Evolutionary conservation across 2,888 invertebrate genomes (phyloP).

Genomic region (Lagria hirta): DNA sequence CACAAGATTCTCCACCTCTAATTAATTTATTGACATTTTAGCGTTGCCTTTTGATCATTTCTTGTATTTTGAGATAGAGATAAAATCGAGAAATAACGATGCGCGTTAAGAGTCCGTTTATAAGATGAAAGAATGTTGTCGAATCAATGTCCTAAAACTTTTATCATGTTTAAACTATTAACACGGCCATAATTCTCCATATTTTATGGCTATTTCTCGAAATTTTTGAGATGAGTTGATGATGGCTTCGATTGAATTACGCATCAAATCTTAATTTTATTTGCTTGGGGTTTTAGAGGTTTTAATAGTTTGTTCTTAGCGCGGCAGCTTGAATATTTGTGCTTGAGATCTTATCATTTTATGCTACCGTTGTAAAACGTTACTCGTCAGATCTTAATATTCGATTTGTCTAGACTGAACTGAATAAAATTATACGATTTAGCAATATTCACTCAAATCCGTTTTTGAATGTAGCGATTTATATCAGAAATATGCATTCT

Average conservation of each 20-base stretch:
- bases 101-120: constrained; percentile 20
- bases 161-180: constrained; percentile 26
- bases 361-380: constrained; percentile 11
- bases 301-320: constrained; percentile 21
- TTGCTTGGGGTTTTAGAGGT: constrained; percentile 12
- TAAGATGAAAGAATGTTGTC: constrained; percentile 26
- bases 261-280: constrained; percentile 21
- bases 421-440: constrained; percentile 20
- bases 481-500: constrained; percentile 20
- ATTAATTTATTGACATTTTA: no score
- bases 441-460: constrained; percentile 11
- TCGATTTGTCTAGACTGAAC: constrained; percentile 2
- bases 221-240: constrained; percentile 11
- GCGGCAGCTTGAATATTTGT: constrained; percentile 12
- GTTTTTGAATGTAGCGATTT: constrained; percentile 16
- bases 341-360: constrained; percentile 16
- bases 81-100: constrained; percentile 17
- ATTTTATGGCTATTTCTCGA: constrained; percentile 24
- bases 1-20: no score
- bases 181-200: constrained; percentile 21
- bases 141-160: constrained; percentile 24
- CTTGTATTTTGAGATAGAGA: no score
- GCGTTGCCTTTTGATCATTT: no score
- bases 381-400: constrained; percentile 1
- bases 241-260: constrained; percentile 23